These are phyloP conservation scores for Phortica variegata DNA, from an alignment of 1,140 invertebrate species.

Conservation along the genomic window DNA sequence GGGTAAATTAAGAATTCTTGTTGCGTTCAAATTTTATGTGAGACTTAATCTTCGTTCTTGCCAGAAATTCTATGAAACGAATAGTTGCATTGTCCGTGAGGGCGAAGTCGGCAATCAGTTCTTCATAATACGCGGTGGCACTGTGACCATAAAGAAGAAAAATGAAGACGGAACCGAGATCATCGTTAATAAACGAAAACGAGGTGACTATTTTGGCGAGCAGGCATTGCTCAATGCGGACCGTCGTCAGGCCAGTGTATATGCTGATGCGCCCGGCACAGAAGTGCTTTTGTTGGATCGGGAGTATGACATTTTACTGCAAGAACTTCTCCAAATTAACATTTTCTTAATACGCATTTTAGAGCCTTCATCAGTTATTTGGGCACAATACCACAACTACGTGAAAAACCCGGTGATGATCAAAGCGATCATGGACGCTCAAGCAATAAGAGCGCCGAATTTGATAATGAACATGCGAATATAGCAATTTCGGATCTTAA, in stretches of 20 bases:
- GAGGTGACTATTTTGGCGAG: constrained; percentile 79
- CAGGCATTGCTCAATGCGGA: constrained; percentile 79
- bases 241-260: constrained; percentile 82
- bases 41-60: neutral
- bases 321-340: neutral
- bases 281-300: constrained; percentile 88
- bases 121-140: constrained; percentile 91
- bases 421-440: constrained; percentile 12
- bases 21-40: constrained; percentile 16
- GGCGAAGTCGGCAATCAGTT: constrained; percentile 94
- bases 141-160: constrained; percentile 74
- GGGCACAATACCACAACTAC: constrained; percentile 56
- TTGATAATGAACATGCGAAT: constrained; percentile 65
- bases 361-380: constrained; percentile 62
- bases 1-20: constrained; percentile 61
- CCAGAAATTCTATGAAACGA: constrained; percentile 68
- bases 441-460: constrained; percentile 34
- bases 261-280: constrained; percentile 81
- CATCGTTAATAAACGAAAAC: constrained; percentile 65
- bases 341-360: neutral
- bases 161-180: constrained; percentile 62
- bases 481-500: constrained; percentile 77
- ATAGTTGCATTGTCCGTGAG: constrained; percentile 86
- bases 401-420: constrained; percentile 28
- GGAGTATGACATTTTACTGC: constrained; percentile 61